phyloP scores from a whole-genome alignment of 35 echinoderm and acorn worm species.

The Diadema setosum region DNA sequence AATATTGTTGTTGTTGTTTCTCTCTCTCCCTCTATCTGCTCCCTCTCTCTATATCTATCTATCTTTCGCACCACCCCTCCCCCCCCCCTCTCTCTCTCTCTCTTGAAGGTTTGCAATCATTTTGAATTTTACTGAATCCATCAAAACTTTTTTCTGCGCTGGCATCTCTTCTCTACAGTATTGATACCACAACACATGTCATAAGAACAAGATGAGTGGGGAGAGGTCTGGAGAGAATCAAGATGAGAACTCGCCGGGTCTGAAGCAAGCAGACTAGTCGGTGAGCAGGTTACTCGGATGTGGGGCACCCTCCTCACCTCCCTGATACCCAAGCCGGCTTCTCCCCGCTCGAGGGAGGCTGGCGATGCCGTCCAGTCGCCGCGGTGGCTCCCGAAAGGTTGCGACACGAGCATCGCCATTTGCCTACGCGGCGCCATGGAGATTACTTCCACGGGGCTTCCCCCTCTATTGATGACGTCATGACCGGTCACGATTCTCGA shows the following conservation, averaged over 20 bases:
- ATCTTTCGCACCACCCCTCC: not conserved
- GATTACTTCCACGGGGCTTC: slow-evolving; percentile 9
- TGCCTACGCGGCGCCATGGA: not conserved
- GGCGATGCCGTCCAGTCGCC: not conserved
- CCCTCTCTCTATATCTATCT: not conserved
- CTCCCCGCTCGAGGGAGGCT: not conserved
- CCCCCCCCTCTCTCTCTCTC: not conserved
- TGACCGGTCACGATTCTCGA: not conserved
- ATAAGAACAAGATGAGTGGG: no score
- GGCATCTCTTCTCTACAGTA: no score
- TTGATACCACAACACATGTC: no score
- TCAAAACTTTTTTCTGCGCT: no score
- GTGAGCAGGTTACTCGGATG: no score
- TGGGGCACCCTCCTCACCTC: not conserved
- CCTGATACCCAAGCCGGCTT: not conserved
- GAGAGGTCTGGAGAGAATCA: no score
- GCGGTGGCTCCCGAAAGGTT: not conserved
- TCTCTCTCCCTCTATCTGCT: not conserved
- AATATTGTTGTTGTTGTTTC: not conserved
- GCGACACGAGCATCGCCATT: not conserved
- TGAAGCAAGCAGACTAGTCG: no score
- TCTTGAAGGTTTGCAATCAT: no score
- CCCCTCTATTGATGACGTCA: not conserved
- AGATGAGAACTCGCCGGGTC: no score
- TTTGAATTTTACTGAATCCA: no score